Percentiles rank a stretch among this genome's conserved stretches.
phyloP scores from a whole-genome alignment of 1,140 invertebrate species.

The Neodiprion lecontei region DNA sequence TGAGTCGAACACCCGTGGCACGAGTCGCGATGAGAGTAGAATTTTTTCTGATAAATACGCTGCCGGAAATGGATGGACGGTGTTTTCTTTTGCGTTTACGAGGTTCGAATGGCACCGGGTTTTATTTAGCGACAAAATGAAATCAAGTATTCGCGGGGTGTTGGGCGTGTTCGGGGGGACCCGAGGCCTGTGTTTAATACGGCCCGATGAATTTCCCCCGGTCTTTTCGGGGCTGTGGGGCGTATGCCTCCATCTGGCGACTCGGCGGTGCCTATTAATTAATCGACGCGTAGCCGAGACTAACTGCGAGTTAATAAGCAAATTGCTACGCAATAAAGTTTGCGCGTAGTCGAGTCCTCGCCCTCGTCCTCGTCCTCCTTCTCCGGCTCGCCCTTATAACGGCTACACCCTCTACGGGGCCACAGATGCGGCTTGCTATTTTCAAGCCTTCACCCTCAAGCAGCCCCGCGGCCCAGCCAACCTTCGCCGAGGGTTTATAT shows the following conservation, averaged over 20 bases:
- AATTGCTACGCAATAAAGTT: constrained; percentile 61
- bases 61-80: too few species aligned
- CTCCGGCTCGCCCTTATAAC: constrained; percentile 31
- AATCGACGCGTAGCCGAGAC: constrained; percentile 57
- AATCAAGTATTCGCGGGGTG: background rate
- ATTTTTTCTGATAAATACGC: too few species aligned
- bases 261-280: constrained; percentile 55
- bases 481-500: constrained; percentile 34
- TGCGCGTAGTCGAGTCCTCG: constrained; percentile 35
- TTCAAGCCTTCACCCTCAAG: constrained; percentile 19
- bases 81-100: background rate
- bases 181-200: background rate
- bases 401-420: constrained; percentile 50
- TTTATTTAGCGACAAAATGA: background rate
- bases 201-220: background rate
- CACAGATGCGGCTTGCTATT: constrained; percentile 50
- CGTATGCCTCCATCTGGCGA: constrained; percentile 57
- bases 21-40: too few species aligned
- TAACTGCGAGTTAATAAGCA: constrained; percentile 62
- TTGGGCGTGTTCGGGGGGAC: background rate
- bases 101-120: background rate
- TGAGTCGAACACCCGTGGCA: too few species aligned
- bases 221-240: constrained; percentile 26
- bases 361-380: background rate
- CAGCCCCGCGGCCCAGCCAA: constrained; percentile 19